Percentiles rank a stretch among this genome's conserved stretches.
Evolutionary conservation across 1,140 invertebrate species (phyloP).

Genomic region (Semibalanus balanoides): DNA sequence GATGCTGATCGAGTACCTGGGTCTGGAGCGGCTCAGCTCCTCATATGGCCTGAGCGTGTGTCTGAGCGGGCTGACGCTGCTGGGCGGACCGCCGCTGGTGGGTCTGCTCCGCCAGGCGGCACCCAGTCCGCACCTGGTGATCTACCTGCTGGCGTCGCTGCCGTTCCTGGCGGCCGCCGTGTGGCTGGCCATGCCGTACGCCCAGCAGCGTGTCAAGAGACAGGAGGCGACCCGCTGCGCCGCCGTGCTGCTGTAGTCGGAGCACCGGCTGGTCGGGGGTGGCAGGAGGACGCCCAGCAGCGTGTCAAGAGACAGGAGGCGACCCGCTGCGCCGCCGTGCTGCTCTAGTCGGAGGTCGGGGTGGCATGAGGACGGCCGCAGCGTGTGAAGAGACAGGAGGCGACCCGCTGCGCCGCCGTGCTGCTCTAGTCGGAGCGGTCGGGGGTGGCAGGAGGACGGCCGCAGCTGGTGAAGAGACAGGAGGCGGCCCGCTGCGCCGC

Average conservation of each 20-base stretch:
- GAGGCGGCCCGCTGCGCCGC: neutral
- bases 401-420: neutral
- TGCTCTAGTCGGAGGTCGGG: no score
- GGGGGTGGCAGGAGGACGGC: no score
- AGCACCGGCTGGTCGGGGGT: no score
- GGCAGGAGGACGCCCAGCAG: neutral
- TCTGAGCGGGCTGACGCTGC: slow-evolving; percentile 60
- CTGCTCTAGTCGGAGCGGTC: no score
- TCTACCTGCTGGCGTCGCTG: neutral
- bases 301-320: neutral
- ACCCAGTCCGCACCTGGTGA: neutral
- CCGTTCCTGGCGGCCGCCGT: neutral
- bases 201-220: neutral
- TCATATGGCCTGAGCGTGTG: slow-evolving; percentile 72
- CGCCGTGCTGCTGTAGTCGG: no score
- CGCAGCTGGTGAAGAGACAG: neutral
- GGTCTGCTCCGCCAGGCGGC: slow-evolving; percentile 44
- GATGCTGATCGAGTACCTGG: slow-evolving; percentile 70
- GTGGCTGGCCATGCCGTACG: neutral
- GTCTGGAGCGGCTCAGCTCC: slow-evolving; percentile 61
- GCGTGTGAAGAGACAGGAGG: neutral
- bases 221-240: neutral
- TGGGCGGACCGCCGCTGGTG: slow-evolving; percentile 62
- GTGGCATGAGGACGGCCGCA: no score
- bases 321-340: neutral